These are phyloP conservation scores for Rhopalosiphum nymphaeae DNA, from an alignment of 2,888 invertebrate genomes.

Conservation along the genomic window DNA sequence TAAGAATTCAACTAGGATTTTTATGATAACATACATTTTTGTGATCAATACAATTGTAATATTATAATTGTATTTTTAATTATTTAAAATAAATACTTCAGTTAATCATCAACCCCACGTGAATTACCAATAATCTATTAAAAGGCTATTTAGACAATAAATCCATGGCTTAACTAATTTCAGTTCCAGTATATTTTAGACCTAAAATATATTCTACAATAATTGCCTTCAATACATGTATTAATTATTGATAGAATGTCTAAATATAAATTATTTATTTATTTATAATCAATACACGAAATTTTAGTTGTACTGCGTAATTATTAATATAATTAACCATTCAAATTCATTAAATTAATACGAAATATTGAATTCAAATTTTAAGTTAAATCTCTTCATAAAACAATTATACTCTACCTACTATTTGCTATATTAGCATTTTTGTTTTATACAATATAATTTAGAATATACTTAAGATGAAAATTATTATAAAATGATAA, in stretches of 20 bases:
- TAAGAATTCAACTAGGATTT: not conserved
- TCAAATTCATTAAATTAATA: not conserved
- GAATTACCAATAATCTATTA: conserved; percentile 16
- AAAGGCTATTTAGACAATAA: not conserved
- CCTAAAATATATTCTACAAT: not conserved
- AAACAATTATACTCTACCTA: not conserved
- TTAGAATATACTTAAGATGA: not conserved
- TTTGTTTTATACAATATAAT: not conserved
- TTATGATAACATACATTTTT: not conserved
- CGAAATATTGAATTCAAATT: not conserved
- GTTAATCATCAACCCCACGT: not conserved
- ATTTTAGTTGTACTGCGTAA: not conserved
- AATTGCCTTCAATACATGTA: not conserved
- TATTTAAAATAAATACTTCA: not conserved
- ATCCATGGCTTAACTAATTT: not conserved
- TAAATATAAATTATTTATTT: not conserved
- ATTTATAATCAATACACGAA: not conserved
- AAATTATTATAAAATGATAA: not conserved
- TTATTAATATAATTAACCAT: not conserved
- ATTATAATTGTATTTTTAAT: not conserved
- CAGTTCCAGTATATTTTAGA: not conserved
- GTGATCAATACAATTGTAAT: not conserved
- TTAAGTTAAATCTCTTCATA: not conserved
- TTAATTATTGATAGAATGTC: not conserved
- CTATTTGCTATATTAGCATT: not conserved